A percentile compares a stretch with the other conserved stretches of the same genome.
Evolutionary conservation across 2,113 vertebrate species (phyloP).

Genomic region (Lepisosteus osseus): DNA sequence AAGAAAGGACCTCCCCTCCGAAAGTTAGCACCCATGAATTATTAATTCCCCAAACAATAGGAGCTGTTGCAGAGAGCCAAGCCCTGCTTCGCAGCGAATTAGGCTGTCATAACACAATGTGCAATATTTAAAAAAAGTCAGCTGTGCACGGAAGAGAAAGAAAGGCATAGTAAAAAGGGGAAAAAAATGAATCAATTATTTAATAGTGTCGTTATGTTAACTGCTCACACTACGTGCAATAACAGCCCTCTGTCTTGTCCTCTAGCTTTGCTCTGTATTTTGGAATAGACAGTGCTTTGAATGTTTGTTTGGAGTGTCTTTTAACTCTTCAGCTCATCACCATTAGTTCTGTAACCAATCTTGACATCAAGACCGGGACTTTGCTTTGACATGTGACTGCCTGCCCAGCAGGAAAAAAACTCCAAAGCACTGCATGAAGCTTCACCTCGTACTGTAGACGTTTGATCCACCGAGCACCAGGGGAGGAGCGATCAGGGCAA

Average conservation of each 20-base stretch:
- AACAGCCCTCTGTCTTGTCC: neutral
- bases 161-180: conserved; percentile 35
- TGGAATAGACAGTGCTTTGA: too few species aligned
- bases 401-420: too few species aligned
- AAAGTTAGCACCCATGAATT: conserved; percentile 54
- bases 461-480: too few species aligned
- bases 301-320: too few species aligned
- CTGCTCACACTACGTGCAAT: conserved; percentile 23
- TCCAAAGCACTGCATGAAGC: too few species aligned
- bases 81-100: conserved; percentile 37
- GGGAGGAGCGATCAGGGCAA: too few species aligned
- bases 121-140: neutral
- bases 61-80: conserved; percentile 36
- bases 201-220: conserved; percentile 48
- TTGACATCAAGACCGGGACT: too few species aligned
- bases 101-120: conserved; percentile 32
- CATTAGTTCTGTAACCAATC: too few species aligned
- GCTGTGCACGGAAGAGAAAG: neutral
- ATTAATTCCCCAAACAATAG: conserved; percentile 61
- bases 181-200: conserved; percentile 55
- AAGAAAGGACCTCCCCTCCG: conserved; percentile 36
- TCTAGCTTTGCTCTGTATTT: neutral
- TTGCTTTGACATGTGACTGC: too few species aligned
- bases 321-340: too few species aligned
- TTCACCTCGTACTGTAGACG: too few species aligned